Percentiles rank a stretch among this genome's conserved stretches.
Evolutionary conservation across 2,113 vertebrate species (phyloP).

Genomic region (Gopherus flavomarginatus): DNA sequence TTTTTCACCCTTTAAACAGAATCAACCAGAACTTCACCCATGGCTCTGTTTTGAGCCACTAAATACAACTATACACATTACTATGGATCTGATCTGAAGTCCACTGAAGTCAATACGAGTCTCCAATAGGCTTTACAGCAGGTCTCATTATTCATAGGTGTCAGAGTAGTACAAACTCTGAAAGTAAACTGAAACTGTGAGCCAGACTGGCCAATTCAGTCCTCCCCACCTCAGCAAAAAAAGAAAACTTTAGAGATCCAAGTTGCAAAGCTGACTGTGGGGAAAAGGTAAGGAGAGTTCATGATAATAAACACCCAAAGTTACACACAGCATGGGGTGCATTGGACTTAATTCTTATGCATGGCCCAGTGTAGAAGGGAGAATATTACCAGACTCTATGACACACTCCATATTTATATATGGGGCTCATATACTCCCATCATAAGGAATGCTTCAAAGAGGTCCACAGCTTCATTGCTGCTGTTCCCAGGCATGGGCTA

Average conservation of each 20-base stretch:
- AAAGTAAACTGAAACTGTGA: neutral
- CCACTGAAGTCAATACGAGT: too few species aligned
- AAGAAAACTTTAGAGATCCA: neutral
- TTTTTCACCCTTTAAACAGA: neutral
- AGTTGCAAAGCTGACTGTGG: neutral
- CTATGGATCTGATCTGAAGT: neutral
- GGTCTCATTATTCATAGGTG: neutral
- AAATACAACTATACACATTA: neutral
- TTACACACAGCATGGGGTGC: fast-evolving
- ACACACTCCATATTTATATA: neutral
- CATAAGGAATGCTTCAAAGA: neutral
- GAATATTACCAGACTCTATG: neutral
- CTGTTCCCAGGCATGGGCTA: neutral
- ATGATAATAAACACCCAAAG: neutral
- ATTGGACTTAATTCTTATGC: neutral
- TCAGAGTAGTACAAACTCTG: neutral
- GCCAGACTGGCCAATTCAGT: neutral
- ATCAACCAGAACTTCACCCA: neutral
- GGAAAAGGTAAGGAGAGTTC: neutral
- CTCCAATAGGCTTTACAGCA: neutral
- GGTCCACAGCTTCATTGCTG: neutral
- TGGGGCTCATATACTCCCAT: neutral
- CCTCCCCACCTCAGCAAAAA: neutral
- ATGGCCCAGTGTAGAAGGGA: neutral
- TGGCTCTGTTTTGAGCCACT: neutral